Base-by-base conservation (phyloP, 2,797 vertebrate species). In the Dipus sagitta region DNA sequence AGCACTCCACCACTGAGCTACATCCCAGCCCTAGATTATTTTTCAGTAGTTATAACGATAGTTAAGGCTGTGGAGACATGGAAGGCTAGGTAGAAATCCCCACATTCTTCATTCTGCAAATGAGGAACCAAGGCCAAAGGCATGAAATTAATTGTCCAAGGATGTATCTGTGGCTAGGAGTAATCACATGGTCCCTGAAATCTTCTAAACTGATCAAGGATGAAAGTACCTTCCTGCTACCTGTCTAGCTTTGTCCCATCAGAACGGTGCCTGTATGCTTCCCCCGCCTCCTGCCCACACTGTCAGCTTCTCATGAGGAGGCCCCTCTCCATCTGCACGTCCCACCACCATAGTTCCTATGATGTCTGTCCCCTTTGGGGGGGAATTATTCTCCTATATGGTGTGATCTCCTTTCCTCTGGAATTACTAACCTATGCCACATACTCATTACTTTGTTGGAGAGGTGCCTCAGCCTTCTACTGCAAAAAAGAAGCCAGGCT, bases 361-460 rank as follows among this genome's bases (percentile, higher is more conserved):
- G 32, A 38, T 12, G 75, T 75, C 60, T 42, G 23, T 38, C n/a
- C 24, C 10, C 0, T 52, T 54, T 18, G 26, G 3, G n/a, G 26
- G 3, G n/a, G 20, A 32, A 30, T 88, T 76, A 23, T 42, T 82
- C 24, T 30, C 23, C 58, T 86, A 62, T 9, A 68, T 52, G 10
- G 32, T 89, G 3, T 6, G 23, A 74, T 86, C 18, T 30, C 18
- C 26, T 91, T 85, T 13, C 26, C 65, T 91, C 18, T n/a, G 65
- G 5, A 52, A 26, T 91, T 68, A 34, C 65, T 52, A 24, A 88
- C 21, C 42, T 3, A 38, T 3, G 24, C 24, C 1, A 74, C 13
- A 38, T 83, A 75, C 26, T 79, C 12, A 23, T 82, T 79, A 72
- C 75, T 85, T 74, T 86, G 30, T 75, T 88, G 76, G 42, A 68